Base-by-base conservation (phyloP, 2,888 invertebrate genomes). In the Blera fallax region DNA sequence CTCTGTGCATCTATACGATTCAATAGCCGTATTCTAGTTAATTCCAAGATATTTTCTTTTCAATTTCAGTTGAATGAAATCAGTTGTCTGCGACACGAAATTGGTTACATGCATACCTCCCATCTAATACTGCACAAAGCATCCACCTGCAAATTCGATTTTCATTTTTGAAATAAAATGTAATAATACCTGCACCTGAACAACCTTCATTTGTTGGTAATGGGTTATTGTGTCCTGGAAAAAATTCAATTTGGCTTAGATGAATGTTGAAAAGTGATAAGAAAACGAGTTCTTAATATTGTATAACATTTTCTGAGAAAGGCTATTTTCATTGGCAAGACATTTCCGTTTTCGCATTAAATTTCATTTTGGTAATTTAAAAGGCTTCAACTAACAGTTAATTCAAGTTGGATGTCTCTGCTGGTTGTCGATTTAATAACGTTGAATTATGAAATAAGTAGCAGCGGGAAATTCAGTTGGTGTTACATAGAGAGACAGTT, bases 201-300 rank as follows among this genome's bases (percentile, higher is more conserved):
- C 54, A 45, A 74, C 54, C 18, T 54, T 54, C 62, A 74, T 40
- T 64, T 54, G 24, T 37, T 7, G 73, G n/a, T 50, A 62, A 64
- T 45, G 54, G 64, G 7, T 37, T 52, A 74, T 54, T 64, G 72
- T 60, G 37, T 29, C 29, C n/a, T n/a, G 43, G 40, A n/a, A 14
- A 24, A 74, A 74, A 74, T 74, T 54, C 74, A 74, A 74, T 74
- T 74, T 74, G 54, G 74, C 64, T 74, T 65, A 64, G 74, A 56
- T 45, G 54, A 54, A 54, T 74, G 74, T 11, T 16, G 32, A 27
- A 43, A 45, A 32, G 48, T 40, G 72, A 73, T 73, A 73, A 62
- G 72, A 21, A 37, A 50, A 62, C 37, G 37, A 58, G 16, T 45
- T 56, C 3, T 16, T 45, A 48, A 48, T 40, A 48, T 8, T 18